phyloP scores from a whole-genome alignment of 1,140 invertebrate genomes.

The Battus philenor region DNA sequence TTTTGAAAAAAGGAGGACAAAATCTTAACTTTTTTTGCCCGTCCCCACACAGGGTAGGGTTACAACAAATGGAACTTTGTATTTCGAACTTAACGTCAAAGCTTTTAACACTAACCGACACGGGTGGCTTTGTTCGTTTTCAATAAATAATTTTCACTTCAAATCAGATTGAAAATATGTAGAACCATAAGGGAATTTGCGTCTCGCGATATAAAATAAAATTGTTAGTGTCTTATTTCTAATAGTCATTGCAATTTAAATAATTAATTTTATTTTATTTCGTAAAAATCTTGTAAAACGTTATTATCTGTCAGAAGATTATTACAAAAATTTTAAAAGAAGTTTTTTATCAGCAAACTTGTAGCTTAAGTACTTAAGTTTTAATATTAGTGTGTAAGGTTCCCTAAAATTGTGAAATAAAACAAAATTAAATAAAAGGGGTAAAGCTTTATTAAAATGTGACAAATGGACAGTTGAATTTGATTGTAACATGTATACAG shows the following conservation, averaged over 20 bases:
- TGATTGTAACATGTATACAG: too few species aligned
- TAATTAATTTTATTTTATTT: not conserved
- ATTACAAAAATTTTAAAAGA: too few species aligned
- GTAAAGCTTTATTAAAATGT: too few species aligned
- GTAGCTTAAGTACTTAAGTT: too few species aligned
- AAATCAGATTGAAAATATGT: not conserved
- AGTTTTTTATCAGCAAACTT: too few species aligned
- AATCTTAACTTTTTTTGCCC: constrained; percentile 51
- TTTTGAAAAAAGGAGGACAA: constrained; percentile 52
- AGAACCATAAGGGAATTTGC: too few species aligned
- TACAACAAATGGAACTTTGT: constrained; percentile 65
- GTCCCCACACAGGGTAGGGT: constrained; percentile 50
- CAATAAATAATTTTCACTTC: too few species aligned
- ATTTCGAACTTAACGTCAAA: constrained; percentile 41
- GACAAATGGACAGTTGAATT: too few species aligned
- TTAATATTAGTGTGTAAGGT: too few species aligned
- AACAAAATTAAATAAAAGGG: too few species aligned
- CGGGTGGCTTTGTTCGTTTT: constrained; percentile 3
- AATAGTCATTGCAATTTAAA: not conserved
- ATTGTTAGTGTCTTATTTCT: not conserved
- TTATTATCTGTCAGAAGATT: not conserved
- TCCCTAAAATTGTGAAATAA: too few species aligned
- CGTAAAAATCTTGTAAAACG: not conserved
- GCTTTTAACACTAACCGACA: constrained; percentile 9
- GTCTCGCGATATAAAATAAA: too few species aligned